Evolutionary conservation across 2,797 vertebrate species (phyloP).

Genomic region (Neomorphus geoffroyi): DNA sequence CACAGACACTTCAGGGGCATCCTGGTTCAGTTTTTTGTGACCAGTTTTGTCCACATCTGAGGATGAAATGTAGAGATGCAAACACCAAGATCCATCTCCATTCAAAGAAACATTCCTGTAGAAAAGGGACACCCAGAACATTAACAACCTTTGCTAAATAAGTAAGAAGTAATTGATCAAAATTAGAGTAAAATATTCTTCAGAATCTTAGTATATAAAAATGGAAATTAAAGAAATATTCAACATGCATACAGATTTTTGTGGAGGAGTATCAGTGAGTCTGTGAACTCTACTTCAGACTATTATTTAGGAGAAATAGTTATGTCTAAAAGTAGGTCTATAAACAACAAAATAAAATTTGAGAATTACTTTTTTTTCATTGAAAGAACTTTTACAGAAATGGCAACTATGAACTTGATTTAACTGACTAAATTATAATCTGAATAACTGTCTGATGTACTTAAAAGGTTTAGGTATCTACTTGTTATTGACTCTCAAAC

Average conservation of each 20-base stretch:
- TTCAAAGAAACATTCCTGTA: not conserved
- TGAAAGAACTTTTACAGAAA: not conserved
- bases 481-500: not conserved
- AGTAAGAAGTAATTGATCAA: not conserved
- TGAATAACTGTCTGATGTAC: not conserved
- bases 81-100: not conserved
- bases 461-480: not conserved
- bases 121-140: not conserved
- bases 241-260: not conserved
- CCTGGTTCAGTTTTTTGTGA: not conserved
- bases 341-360: not conserved
- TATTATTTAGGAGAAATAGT: not conserved
- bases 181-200: slow-evolving; percentile 12
- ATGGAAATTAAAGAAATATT: slow-evolving; percentile 1
- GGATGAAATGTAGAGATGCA: not conserved
- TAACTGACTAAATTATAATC: not conserved
- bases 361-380: not conserved
- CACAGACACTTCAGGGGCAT: not conserved
- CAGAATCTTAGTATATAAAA: slow-evolving; percentile 8
- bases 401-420: not conserved
- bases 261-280: not conserved
- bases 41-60: not conserved
- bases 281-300: not conserved
- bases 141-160: not conserved
- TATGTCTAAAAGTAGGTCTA: not conserved